These are phyloP conservation scores for Rafetus swinhoei DNA, from an alignment of 2,113 vertebrate genomes.

Conservation along the genomic window DNA sequence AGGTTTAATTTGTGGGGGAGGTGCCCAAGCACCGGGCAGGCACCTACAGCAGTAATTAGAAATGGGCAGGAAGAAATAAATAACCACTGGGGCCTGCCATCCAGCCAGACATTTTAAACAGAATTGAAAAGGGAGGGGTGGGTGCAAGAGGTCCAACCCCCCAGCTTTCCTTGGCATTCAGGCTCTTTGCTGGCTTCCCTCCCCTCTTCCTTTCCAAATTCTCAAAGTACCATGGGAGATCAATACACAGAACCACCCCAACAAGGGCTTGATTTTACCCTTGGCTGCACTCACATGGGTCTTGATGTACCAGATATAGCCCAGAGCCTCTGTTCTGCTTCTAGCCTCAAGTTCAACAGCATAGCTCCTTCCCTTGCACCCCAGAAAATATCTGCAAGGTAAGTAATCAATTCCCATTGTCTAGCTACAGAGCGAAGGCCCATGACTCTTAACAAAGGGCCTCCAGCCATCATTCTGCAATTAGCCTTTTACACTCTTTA, in stretches of 20 bases:
- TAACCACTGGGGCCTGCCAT: neutral
- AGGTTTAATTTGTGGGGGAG: neutral
- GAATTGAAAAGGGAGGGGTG: neutral
- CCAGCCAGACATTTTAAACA: neutral
- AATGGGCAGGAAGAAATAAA: neutral
- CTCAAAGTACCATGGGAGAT: neutral
- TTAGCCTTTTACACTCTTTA: neutral
- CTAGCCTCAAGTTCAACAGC: neutral
- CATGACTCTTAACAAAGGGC: neutral
- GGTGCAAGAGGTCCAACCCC: neutral
- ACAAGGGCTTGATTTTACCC: neutral
- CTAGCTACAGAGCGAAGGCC: neutral
- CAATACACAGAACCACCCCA: neutral
- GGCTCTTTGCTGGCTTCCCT: neutral
- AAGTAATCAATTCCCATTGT: neutral
- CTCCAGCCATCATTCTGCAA: neutral
- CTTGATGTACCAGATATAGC: neutral
- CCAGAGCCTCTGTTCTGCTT: neutral
- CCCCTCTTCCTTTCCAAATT: neutral
- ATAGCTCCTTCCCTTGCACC: neutral
- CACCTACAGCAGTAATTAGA: neutral
- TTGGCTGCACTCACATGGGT: neutral
- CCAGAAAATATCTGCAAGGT: neutral
- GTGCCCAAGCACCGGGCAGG: neutral
- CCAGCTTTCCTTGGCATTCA: neutral